phyloP scores from a whole-genome alignment of 2,113 vertebrate species.

The Pterocles gutturalis region DNA sequence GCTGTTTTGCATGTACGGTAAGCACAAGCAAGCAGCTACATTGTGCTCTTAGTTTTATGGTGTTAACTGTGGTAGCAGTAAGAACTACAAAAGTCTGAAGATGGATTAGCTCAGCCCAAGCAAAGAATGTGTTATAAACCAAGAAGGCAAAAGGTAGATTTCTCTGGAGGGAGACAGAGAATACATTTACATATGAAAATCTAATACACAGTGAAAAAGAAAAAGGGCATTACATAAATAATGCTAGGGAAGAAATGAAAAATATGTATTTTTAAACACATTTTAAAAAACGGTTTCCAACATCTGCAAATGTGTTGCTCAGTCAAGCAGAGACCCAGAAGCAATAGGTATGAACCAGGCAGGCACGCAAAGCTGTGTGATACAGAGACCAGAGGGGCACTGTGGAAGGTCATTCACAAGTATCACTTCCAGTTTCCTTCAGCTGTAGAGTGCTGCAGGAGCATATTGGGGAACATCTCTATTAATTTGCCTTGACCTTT shows the following conservation, averaged over 20 bases:
- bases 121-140: not conserved
- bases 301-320: not conserved
- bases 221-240: slow-evolving; percentile 48
- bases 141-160: slow-evolving; percentile 23
- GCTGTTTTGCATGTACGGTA: not conserved
- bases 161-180: not conserved
- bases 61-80: not conserved
- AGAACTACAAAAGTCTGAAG: not conserved
- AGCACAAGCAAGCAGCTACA: not conserved
- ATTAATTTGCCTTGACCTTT: not conserved
- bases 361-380: not conserved
- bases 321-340: not conserved
- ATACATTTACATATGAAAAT: slow-evolving; percentile 46
- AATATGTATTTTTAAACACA: slow-evolving; percentile 3
- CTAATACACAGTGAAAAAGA: not conserved
- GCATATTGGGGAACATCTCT: not conserved
- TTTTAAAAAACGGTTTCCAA: not conserved
- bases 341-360: not conserved
- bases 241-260: slow-evolving; percentile 2
- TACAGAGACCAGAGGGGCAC: not conserved
- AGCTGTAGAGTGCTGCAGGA: not conserved
- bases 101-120: not conserved
- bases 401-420: not conserved
- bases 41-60: not conserved
- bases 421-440: not conserved